Evolutionary conservation across 2,113 vertebrate genomes (phyloP).

Genomic region (Haemorhous mexicanus): DNA sequence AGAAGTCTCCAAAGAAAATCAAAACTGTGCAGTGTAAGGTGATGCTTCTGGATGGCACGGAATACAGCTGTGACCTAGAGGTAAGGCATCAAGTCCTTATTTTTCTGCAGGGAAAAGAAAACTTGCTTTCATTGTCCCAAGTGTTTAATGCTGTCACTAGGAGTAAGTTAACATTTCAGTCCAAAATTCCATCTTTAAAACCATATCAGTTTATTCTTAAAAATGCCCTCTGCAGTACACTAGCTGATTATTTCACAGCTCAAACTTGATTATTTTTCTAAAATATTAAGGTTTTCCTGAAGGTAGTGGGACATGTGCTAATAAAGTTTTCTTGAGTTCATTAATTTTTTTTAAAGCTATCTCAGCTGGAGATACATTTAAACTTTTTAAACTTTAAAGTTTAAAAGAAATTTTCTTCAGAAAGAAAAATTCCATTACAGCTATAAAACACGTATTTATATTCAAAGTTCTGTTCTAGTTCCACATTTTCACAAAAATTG

Average conservation of each 20-base stretch:
- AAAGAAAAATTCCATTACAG: neutral
- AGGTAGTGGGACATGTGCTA: neutral
- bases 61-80: constrained; percentile 91
- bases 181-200: neutral
- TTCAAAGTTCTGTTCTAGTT: neutral
- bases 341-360: neutral
- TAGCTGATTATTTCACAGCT: neutral
- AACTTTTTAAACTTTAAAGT: neutral
- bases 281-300: neutral
- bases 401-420: neutral
- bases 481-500: neutral
- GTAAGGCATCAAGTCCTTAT: constrained; percentile 68
- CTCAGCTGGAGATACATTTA: neutral
- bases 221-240: neutral
- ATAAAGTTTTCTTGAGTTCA: neutral
- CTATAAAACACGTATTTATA: neutral
- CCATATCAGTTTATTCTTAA: neutral
- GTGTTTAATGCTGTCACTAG: accelerated
- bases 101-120: neutral
- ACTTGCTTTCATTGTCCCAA: neutral
- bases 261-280: neutral
- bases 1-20: constrained; percentile 86
- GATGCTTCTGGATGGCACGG: constrained; percentile 84
- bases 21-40: constrained; percentile 90
- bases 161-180: neutral